Evolutionary conservation across 2,888 invertebrate species (phyloP).

Genomic region (Diaperis boleti): DNA sequence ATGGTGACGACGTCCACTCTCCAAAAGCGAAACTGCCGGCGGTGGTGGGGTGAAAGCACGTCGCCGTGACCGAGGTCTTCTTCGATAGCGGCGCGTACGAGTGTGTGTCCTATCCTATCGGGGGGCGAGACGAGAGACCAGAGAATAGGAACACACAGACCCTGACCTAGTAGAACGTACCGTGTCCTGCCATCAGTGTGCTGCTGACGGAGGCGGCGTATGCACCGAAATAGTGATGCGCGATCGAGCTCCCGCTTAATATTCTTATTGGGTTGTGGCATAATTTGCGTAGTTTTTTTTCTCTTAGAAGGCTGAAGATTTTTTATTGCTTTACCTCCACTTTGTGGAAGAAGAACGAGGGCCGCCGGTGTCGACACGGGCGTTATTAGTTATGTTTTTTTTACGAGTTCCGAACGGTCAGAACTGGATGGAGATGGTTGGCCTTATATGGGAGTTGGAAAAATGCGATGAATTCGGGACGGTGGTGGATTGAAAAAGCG

Average conservation of each 20-base stretch:
- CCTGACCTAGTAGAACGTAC: constrained; percentile 57
- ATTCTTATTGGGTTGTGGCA: neutral
- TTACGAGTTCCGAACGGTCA: constrained; percentile 5
- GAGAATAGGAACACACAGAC: constrained; percentile 49
- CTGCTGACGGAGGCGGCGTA: constrained; percentile 54
- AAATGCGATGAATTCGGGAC: neutral
- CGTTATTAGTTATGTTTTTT: constrained; percentile 25
- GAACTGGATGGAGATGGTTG: constrained; percentile 12
- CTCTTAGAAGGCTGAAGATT: neutral
- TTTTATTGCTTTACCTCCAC: neutral
- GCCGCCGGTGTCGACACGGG: constrained; percentile 5
- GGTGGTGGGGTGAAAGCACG: constrained; percentile 33
- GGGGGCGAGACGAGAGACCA: constrained; percentile 45
- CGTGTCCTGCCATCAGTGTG: constrained; percentile 48
- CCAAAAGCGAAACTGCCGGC: constrained; percentile 12
- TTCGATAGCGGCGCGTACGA: constrained; percentile 50
- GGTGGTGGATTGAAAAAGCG: neutral
- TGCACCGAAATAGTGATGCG: constrained; percentile 38
- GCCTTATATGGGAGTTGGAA: constrained; percentile 12
- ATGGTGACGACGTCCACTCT: constrained; percentile 1
- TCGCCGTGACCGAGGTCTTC: constrained; percentile 54
- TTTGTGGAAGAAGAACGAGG: neutral
- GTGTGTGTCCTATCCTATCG: constrained; percentile 45
- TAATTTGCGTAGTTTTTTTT: constrained; percentile 12
- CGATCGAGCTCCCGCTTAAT: constrained; percentile 9